These are phyloP conservation scores for Ditylenchus weischeri DNA, from an alignment of 2,888 invertebrate genomes.

Conservation along the genomic window DNA sequence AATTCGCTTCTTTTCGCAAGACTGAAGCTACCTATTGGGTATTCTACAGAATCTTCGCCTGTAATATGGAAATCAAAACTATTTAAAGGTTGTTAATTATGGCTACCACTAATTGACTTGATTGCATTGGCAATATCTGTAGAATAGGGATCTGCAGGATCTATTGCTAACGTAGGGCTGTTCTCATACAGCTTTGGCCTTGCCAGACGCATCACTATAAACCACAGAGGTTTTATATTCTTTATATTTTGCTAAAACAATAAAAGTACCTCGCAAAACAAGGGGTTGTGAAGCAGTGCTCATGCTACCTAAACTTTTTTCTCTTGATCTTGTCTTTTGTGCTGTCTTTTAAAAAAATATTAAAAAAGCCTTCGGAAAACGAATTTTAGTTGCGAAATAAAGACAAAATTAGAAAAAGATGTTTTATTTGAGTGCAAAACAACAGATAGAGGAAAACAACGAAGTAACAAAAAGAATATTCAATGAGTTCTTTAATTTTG, in stretches of 20 bases:
- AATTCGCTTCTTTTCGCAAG: too few species aligned
- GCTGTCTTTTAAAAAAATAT: not conserved
- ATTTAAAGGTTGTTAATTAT: not conserved
- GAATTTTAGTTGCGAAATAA: not conserved
- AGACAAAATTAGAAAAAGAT: not conserved
- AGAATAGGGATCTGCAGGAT: slow-evolving; percentile 61
- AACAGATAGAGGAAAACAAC: not conserved
- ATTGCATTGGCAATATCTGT: slow-evolving; percentile 30
- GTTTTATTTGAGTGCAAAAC: not conserved
- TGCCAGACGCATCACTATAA: slow-evolving; percentile 82
- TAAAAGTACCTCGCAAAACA: slow-evolving; percentile 30
- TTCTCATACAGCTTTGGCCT: slow-evolving; percentile 75
- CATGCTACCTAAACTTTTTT: too few species aligned
- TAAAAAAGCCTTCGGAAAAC: not conserved
- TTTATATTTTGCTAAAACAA: not conserved
- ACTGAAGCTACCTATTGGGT: slow-evolving; percentile 43
- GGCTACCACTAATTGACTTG: slow-evolving; percentile 32
- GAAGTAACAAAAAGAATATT: slow-evolving; percentile 7
- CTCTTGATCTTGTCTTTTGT: too few species aligned
- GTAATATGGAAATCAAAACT: not conserved
- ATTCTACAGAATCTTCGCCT: slow-evolving; percentile 26
- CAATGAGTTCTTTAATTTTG: not conserved
- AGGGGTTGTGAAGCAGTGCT: slow-evolving; percentile 23
- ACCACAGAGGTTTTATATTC: not conserved
- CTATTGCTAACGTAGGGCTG: slow-evolving; percentile 75